Base-by-base conservation (phyloP, 35 echinoderm and acorn worm genomes). In the Strongylocentrotus purpuratus region DNA sequence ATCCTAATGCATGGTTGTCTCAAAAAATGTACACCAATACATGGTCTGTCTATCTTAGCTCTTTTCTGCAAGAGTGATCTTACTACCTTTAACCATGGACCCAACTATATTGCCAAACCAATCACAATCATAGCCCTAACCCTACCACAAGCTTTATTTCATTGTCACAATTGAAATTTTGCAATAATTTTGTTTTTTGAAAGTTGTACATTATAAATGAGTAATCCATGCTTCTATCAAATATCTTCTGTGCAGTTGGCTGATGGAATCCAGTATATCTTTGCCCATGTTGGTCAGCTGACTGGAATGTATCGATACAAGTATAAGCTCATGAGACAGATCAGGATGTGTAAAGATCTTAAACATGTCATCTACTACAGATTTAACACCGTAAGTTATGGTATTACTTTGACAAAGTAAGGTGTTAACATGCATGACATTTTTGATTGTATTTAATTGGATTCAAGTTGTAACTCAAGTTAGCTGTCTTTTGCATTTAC, bases 291-390 rank as follows among this genome's bases (percentile, higher is more conserved):
- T 13, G 98, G 98, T 86, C 98, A 99, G 95, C 92, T 99, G 97
- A 99, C 98, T 46, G 98, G 98, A 25, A 99, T 99, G 98, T 99
- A 99, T 93, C 71, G 98, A 41, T 99, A 99, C 95, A 99, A 99
- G 92, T 99, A 99, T 96, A 99, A 99, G 92, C 86, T 99, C 94
- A 99, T 99, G 98, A 97, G 98, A 95, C 98, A 99, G 98, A 99
- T 99, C 61, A 95, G 98, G 25, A 99, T 99, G 98, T 99, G 98
- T 95, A 99, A 99, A 61, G 98, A 99, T 46, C 88, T 99, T 89
- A 99, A 99, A 50, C 98, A 99, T 95, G 95, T 99, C 85, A 99
- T 99, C 96, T 99, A 99, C 86, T 98, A 99, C 95, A 97, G 98
- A 92, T 99, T 99, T 92, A 99, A 99, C 92, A 99, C 98, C 20